Evolutionary conservation across 2,888 invertebrate genomes (phyloP), one percentile per base, ranked within the genome.

Genomic region (Hylaea fasciaria): DNA sequence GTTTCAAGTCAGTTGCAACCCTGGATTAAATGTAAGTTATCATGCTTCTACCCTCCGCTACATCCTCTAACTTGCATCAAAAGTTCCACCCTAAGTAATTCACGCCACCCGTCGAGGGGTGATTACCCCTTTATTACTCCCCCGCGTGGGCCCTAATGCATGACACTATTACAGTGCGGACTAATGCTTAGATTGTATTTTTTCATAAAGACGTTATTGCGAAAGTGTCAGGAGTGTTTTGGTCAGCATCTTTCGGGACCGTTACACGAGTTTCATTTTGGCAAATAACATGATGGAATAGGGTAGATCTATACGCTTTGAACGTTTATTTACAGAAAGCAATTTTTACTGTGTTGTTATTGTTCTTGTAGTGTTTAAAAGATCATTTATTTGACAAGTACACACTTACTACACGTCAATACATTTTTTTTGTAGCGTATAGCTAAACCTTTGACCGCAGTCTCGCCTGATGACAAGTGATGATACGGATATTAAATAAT

Each of bases 121-220:
- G 88, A 89, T 88, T 87, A 90, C 89, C 89, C 89, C 86, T 87
- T 89, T 85, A 89, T 88, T 85, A 85, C 84, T 83, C 85, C 86
- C 88, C 78, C 78, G 80, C 78, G 81, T 74, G 81, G 71, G 76
- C 77, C 81, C 82, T 87, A 90, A 90, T 87, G 88, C 88, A 87
- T 84, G 86, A 83, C 86, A 89, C 87, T 88, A 89, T 89, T 88
- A 88, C 80, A 79, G 85, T 78, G 80, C 77, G 80, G 82, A 83
- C 83, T 83, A 87, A 86, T 83, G 82, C 74, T 70, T 68, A 71
- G 77, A 78, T 81, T 81, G 80, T 80, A 74, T 83, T 85, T 80
- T 83, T 57, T 49, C 56, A 57, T 52, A 57, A 61, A 62, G 56
- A 57, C 17, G 17, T 40, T 48, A 56, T 51, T 55, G 39, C 46